Base-by-base conservation (phyloP, 2,797 vertebrate genomes). In the Bradypodion ventrale region DNA sequence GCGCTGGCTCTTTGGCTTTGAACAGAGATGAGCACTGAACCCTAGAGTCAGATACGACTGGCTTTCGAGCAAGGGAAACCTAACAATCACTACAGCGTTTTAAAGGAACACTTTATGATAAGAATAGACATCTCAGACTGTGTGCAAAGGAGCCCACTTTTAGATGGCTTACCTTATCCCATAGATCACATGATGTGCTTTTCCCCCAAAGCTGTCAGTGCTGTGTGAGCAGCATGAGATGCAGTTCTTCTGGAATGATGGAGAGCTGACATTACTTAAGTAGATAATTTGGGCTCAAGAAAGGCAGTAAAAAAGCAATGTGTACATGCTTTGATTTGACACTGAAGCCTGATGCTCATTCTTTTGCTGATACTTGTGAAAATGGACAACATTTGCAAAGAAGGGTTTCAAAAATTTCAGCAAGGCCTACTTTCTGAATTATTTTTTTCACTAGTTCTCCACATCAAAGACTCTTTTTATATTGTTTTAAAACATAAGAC, bases 231-330 rank as follows among this genome's bases (percentile, higher is more conserved):
- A 46, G 35, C 80, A 1, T 60, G 79, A 49, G 25, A 13, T 78
- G 25, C 52, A 59, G 0, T 84, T 89, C 83, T 1, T 75, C 86
- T 60, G 69, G 42, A 86, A 84, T 29, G 63, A 63, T 0, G 4
- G 77, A 83, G 7, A 62, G 23, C 60, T 83, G 52, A 32, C 27
- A 40, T 83, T 83, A 44, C 2, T 85, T 80, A 5, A 79, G 0
- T 29, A 81, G 44, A 10, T 32, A 87, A 15, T 32, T 25, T 91
- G 35, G 0, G 82, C 89, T 91, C 81, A 15, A 15, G 59, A 9
- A 35, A 82, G 59, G 32, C 0, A 1, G 1, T 27, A 72, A 49
- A 52, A 83, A 78, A 68, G 9, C 3, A 83, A 68, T 83, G 82
- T 87, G 4, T 60, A 56, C 59, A 82, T 59, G 13, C 83, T 29